Evolutionary conservation across 2,888 invertebrate genomes (phyloP), one percentile per base, ranked within the genome.

Genomic region (Acanthacorydalis orientalis): DNA sequence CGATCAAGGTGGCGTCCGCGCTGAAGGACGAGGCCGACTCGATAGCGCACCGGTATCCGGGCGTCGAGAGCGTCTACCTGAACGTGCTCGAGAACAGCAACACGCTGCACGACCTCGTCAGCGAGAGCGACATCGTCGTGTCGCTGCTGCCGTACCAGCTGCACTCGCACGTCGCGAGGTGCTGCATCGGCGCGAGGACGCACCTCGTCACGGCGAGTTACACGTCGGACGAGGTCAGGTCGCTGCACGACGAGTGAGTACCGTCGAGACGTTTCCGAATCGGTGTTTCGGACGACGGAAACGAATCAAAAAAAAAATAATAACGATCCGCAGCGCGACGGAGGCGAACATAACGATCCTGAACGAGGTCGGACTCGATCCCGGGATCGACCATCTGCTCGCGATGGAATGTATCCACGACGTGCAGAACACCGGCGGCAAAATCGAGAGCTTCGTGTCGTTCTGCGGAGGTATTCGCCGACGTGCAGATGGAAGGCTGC

Each of bases 191-290:
- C n/a, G 75, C 83, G 51, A 77, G 80, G 51, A 84, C 83, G 0
- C 90, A 98, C 63, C 79, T 98, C 80, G 93, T 98, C 14, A 98
- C 98, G 0, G 95, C 96, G 0, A 95, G 93, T 51, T 98, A 98
- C 59, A 78, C 90, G 48, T 83, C 85, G 10, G 83, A 89, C 1
- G 82, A 85, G 57, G 84, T 98, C 56, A 78, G 75, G 57, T 77
- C 77, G 1, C 66, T 95, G 9, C 81, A 95, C 57, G 70, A 84
- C 38, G 74, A 73, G 84, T 85, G 59, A 72, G 75, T 64, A n/a
- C 10, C 37, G 8, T 9, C 12, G 7, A n/a, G n/a, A n/a, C n/a
- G n/a, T n/a, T n/a, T n/a, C n/a, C n/a, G n/a, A n/a, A n/a, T n/a
- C n/a, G n/a, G n/a, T n/a, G n/a, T n/a, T n/a, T n/a, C n/a, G n/a